phyloP scores from a whole-genome alignment of 2,113 vertebrate species.

The Neopipo cinnamomea region DNA sequence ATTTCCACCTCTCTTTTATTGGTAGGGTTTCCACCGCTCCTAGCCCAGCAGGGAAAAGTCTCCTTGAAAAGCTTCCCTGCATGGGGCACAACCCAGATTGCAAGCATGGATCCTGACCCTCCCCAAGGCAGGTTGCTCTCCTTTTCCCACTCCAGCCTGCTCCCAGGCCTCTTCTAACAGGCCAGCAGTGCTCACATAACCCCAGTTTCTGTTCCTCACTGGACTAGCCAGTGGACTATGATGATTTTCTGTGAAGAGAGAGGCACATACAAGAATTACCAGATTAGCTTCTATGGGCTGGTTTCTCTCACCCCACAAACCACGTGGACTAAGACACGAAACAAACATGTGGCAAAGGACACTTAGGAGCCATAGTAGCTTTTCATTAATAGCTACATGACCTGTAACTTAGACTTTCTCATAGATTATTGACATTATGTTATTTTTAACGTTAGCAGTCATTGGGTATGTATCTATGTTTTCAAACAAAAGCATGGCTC shows the following conservation, averaged over 20 bases:
- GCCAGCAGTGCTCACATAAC: not conserved
- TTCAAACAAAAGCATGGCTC: constrained; percentile 42
- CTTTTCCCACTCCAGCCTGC: not conserved
- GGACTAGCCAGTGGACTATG: not conserved
- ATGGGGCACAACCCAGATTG: fast-evolving
- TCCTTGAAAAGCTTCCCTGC: not conserved
- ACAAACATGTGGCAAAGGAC: not conserved
- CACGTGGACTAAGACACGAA: not conserved
- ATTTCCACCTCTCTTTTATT: not conserved
- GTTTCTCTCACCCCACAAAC: not conserved
- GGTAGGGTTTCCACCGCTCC: not conserved
- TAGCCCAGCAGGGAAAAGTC: not conserved
- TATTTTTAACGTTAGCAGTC: not conserved
- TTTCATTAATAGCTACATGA: not conserved
- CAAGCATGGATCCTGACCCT: not conserved
- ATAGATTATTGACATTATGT: not conserved
- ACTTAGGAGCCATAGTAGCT: not conserved
- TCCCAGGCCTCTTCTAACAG: not conserved
- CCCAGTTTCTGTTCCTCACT: not conserved
- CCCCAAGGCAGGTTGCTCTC: not conserved
- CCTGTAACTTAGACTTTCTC: not conserved
- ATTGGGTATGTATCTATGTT: not conserved
- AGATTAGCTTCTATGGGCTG: not conserved
- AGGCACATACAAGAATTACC: not conserved
- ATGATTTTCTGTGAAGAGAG: not conserved